Percentiles rank a stretch among this genome's conserved stretches.
Conservation (phyloP, 2,113 vertebrate species). For the Oryzias javanicus region DNA sequence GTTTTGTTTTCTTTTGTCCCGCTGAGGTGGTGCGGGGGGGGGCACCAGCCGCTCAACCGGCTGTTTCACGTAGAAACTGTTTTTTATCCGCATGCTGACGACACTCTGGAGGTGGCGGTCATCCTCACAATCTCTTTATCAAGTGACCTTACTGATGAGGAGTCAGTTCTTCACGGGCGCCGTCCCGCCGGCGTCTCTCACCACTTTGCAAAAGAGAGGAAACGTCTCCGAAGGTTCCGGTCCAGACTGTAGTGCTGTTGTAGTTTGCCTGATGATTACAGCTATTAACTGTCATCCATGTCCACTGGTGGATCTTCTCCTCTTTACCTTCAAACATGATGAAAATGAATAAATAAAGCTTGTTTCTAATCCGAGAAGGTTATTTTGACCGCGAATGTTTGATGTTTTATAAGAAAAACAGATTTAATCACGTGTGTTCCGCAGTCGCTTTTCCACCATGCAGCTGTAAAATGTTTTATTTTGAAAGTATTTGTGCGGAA, state of each 20-base stretch:
- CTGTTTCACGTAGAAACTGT: conserved; percentile 82
- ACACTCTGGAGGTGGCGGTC: conserved; percentile 76
- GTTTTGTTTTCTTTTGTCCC: conserved; percentile 27
- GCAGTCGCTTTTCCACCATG: too few species aligned
- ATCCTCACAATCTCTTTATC: conserved; percentile 83
- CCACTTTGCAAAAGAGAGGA: conserved; percentile 58
- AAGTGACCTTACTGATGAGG: conserved; percentile 95
- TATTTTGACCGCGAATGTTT: conserved; percentile 22
- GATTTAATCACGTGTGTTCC: too few species aligned
- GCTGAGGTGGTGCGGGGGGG: conserved; percentile 67
- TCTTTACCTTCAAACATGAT: conserved; percentile 43
- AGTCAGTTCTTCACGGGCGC: conserved; percentile 72
- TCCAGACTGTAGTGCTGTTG: conserved; percentile 78
- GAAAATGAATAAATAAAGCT: conserved; percentile 56
- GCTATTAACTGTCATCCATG: conserved; percentile 57
- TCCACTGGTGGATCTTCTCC: conserved; percentile 50
- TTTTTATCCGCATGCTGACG: conserved; percentile 17
- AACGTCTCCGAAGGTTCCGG: conserved; percentile 33
- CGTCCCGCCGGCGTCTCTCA: conserved; percentile 75
- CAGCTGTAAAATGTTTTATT: too few species aligned
- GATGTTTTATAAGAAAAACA: not conserved
- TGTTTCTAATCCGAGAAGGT: conserved; percentile 47
- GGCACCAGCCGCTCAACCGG: conserved; percentile 63
- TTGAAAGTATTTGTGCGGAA: too few species aligned
- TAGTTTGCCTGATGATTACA: conserved; percentile 76